Evolutionary conservation across 1,140 invertebrate species (phyloP).

Genomic region (Aradophagus sp.): DNA sequence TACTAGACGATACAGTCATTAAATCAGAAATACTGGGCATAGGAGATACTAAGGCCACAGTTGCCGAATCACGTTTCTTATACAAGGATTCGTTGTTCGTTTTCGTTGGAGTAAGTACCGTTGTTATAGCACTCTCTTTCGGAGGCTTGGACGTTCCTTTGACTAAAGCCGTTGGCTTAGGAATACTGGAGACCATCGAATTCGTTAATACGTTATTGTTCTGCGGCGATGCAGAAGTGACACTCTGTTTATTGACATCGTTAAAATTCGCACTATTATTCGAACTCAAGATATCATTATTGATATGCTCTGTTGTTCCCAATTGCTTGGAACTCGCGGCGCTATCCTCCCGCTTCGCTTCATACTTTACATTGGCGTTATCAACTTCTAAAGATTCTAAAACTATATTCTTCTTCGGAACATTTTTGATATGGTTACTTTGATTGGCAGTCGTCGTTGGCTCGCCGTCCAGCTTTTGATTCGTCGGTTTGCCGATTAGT

Average conservation of each 20-base stretch:
- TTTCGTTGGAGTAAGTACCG: constrained; percentile 60
- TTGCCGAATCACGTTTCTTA: constrained; percentile 77
- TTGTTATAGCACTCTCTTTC: constrained; percentile 63
- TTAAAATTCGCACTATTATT: constrained; percentile 20
- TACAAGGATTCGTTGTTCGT: constrained; percentile 64
- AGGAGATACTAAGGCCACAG: constrained; percentile 84
- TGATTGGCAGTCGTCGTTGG: constrained; percentile 61
- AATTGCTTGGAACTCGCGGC: too few relatives aligned
- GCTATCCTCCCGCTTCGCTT: background rate
- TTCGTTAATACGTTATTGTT: constrained; percentile 43
- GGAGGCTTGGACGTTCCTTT: constrained; percentile 87
- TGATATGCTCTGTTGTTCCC: too few relatives aligned
- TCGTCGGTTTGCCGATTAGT: constrained; percentile 53
- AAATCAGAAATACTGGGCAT: constrained; percentile 78
- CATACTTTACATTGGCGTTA: background rate
- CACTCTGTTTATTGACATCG: constrained; percentile 19
- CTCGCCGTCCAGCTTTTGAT: constrained; percentile 19
- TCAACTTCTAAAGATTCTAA: constrained; percentile 23
- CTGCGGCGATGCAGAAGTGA: constrained; percentile 25
- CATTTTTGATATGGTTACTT: constrained; percentile 54
- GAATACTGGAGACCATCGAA: constrained; percentile 81
- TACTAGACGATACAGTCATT: constrained; percentile 78
- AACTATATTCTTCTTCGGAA: constrained; percentile 22
- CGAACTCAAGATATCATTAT: background rate
- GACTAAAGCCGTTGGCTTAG: constrained; percentile 91